Base-by-base conservation (phyloP, 2,113 vertebrate species). In the Campylomormyrus numenius region DNA sequence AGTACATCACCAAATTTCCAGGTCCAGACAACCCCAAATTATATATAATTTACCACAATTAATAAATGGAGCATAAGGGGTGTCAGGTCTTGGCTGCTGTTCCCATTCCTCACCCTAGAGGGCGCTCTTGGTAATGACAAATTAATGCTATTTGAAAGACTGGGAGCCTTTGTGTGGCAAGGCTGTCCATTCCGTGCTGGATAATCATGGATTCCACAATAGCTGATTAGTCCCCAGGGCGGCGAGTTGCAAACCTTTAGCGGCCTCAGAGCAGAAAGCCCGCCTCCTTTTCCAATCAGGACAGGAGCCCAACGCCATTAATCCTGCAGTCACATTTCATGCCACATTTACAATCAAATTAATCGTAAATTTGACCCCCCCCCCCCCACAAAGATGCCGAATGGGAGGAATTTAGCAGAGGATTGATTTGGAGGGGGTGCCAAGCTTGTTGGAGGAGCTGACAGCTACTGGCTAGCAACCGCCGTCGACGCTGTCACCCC, bases 291-390 rank as follows among this genome's bases (percentile, higher is more conserved):
- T 58, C 90, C 89, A 91, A 88, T 48, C 74, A 39, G 21, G 53
- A 74, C 77, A 87, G 90, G 88, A 91, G 90, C 86, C 88, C 89
- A 66, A 90, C 86, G 89, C 56, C 89, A 93, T 94, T 94, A 93
- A 92, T 89, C 92, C 46, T 85, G 85, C 90, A 93, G 88, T 92
- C 93, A 93, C 91, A 93, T 92, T 92, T 90, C 92, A 94, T 42
- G 56, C 90, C 89, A 92, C 89, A 91, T 92, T 95, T 92, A 92
- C 88, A 92, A 91, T 92, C 91, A 93, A 94, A 93, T 92, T 90
- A 89, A 90, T 93, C 93, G 91, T 91, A 85, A 88, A 91, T 89
- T 86, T 89, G 91, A 88, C 46, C 88, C 1, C 89, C 77, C 88
- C n/a, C n/a, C 91, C 27, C 50, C 31, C 50, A 10, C 15, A 87